These are phyloP conservation scores for Gymnoscopelus braueri DNA, from an alignment of 2,797 vertebrate species.

Conservation along the genomic window DNA sequence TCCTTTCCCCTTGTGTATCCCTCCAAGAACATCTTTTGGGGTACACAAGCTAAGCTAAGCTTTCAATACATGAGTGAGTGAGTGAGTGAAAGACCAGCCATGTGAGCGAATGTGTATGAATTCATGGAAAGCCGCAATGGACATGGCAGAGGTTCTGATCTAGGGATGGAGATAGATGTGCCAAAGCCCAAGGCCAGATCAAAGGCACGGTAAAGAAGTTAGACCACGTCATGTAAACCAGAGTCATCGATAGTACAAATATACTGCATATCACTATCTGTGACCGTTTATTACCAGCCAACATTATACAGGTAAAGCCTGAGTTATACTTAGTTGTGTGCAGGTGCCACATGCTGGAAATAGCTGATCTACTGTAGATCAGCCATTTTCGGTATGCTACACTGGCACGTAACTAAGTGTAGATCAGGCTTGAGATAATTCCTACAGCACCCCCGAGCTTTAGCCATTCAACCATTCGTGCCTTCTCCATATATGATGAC, in stretches of 20 bases:
- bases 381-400: background rate
- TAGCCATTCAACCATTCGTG: constrained; percentile 85
- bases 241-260: constrained; percentile 7
- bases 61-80: background rate
- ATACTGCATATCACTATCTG: constrained; percentile 20
- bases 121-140: constrained; percentile 3
- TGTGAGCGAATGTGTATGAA: background rate
- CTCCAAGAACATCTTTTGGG: background rate
- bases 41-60: background rate
- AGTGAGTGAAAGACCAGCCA: background rate
- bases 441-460: constrained; percentile 69
- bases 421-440: constrained; percentile 9
- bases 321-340: too few relatives aligned
- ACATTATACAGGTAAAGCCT: constrained; percentile 40
- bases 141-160: background rate
- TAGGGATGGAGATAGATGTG: constrained; percentile 24
- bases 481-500: constrained; percentile 71
- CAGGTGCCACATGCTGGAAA: too few relatives aligned
- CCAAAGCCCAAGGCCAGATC: constrained; percentile 54
- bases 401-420: background rate
- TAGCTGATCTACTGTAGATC: too few relatives aligned
- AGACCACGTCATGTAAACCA: background rate
- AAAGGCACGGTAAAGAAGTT: background rate
- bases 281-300: constrained; percentile 59
- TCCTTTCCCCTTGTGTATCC: background rate